phyloP scores from a whole-genome alignment of 2,113 vertebrate species.

The Anthoscopus minutus region DNA sequence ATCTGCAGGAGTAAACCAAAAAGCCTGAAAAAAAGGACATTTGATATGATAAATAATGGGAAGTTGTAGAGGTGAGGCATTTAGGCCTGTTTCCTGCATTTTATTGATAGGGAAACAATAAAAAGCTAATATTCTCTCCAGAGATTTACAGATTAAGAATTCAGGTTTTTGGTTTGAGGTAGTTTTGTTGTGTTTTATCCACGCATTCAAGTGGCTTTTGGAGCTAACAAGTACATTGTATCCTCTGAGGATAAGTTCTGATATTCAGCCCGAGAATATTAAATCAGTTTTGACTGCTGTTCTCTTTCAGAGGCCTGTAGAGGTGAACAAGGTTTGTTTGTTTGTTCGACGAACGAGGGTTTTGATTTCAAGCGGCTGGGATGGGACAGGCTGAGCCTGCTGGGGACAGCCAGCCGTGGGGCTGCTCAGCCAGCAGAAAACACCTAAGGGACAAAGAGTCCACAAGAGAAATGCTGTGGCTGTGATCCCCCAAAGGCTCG shows the following conservation, averaged over 20 bases:
- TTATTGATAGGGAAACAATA: constrained; percentile 15
- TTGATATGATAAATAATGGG: not conserved
- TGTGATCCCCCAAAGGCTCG: not conserved
- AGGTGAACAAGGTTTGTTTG: not conserved
- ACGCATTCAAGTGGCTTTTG: not conserved
- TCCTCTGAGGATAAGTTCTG: not conserved
- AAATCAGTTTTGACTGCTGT: not conserved
- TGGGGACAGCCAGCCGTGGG: not conserved
- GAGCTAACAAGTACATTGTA: not conserved
- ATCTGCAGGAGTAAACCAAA: not conserved
- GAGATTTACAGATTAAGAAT: not conserved
- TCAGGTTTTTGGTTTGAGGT: not conserved
- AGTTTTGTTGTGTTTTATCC: not conserved
- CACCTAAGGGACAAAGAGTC: not conserved
- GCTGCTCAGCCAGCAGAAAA: not conserved
- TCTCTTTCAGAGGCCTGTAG: not conserved
- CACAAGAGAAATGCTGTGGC: not conserved
- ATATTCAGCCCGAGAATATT: not conserved
- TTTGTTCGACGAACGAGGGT: not conserved
- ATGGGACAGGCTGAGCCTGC: not conserved
- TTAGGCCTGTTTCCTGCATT: not conserved
- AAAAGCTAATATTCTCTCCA: not conserved
- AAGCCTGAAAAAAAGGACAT: not conserved
- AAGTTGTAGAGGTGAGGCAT: constrained; percentile 4
- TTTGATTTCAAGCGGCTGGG: not conserved